Base-by-base conservation (phyloP, 30 jellyfish, hydroid and myxozoan species). In the Turritopsis dohrnii region DNA sequence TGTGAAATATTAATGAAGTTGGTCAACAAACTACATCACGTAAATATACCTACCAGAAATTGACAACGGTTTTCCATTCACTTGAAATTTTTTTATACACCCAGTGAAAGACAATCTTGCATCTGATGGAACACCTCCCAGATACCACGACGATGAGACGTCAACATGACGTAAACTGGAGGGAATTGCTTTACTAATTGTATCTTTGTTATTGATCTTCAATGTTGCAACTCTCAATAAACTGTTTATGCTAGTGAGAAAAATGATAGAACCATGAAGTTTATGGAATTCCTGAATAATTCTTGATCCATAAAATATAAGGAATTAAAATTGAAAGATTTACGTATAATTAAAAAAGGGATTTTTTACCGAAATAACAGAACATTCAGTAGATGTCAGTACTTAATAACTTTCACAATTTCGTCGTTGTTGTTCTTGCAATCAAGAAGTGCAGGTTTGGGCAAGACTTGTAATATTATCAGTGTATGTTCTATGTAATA, bases 51-150 rank as follows among this genome's bases (percentile, higher is more conserved):
- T 83, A 91, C 97, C 91, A 1, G 86, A 22, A 22, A 91, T 30
- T 52, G 88, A 80, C 72, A 79, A 84, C 27, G 97, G 97, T 79
- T 69, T 76, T 26, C 69, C 72, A 75, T 91, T 91, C 60, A 91
- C 95, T 79, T 87, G 94, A 13, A 91, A 31, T 66, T 91, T 96
- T 28, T 87, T 90, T 16, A 91, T 87, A 65, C 97, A 91, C 18
- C 97, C 97, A 73, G 81, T 27, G 20, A 91, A 77, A 52, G 95
- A 84, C 9, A 86, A 74, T 53, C 85, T 28, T 20, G 81, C 87
- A 8, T 87, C 88, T 13, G 53, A 82, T 1, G 85, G 88, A 28
- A 85, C 16, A 21, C 97, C 97, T 17, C 96, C 97, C 21, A 91
- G 87, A 29, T 80, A 87, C 97, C 97, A 91, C 0, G 96, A 52